These are phyloP conservation scores for Tetraneura akinire DNA, from an alignment of 1,140 invertebrate genomes.

Conservation along the genomic window DNA sequence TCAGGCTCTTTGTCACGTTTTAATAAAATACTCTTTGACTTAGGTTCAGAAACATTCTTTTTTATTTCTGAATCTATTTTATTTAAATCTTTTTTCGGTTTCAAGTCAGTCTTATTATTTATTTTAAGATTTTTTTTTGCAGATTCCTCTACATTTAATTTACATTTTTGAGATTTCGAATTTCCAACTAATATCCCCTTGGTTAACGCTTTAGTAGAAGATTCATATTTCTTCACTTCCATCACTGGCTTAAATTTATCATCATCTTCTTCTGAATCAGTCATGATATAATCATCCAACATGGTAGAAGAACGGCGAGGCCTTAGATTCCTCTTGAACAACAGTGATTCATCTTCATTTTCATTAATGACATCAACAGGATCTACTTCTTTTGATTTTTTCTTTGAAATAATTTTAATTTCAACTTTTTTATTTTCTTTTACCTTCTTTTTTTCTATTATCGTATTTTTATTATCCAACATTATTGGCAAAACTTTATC, in stretches of 20 bases:
- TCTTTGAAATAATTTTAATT: slow-evolving; percentile 16
- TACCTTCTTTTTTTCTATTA: slow-evolving; percentile 5
- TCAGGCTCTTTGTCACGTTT: slow-evolving; percentile 47
- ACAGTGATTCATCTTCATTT: not conserved
- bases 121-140: slow-evolving; percentile 47
- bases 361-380: not conserved
- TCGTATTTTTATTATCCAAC: not conserved
- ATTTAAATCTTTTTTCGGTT: slow-evolving; percentile 51
- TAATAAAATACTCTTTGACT: slow-evolving; percentile 37
- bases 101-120: slow-evolving; percentile 48
- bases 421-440: slow-evolving; percentile 31
- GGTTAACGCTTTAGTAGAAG: not conserved
- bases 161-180: slow-evolving; percentile 6
- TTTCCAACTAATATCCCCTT: not conserved
- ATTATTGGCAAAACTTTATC: not conserved
- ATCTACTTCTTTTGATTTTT: not conserved
- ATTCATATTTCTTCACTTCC: not conserved
- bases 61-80: slow-evolving; percentile 32
- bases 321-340: slow-evolving; percentile 36
- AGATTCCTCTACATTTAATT: slow-evolving; percentile 14
- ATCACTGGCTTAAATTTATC: not conserved
- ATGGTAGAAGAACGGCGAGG: slow-evolving; percentile 41
- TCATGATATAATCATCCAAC: slow-evolving; percentile 44
- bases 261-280: slow-evolving; percentile 43
- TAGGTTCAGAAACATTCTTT: slow-evolving; percentile 26